Evolutionary conservation across 2,797 vertebrate species (phyloP), one percentile per base, ranked within the genome.

Genomic region (Muscicapa striata): DNA sequence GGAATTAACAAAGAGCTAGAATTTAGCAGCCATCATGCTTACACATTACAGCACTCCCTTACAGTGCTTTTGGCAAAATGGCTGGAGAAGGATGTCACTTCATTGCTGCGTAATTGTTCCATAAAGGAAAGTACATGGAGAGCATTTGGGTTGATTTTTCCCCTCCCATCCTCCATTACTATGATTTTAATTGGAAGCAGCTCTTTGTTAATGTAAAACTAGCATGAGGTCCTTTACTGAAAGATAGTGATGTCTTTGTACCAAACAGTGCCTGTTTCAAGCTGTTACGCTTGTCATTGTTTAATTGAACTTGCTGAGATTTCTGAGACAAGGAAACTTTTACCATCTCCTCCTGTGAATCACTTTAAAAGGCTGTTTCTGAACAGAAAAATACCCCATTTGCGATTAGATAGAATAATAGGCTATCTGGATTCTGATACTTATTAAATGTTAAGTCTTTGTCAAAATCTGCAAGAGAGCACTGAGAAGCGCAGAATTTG

Each of bases 181-280:
- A 59, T 91, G 66, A 63, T 73, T 93, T 87, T 94, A 91, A 94
- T 92, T 92, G 79, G 91, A 92, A 92, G 36, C n/a, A 84, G 51
- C 45, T 84, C 85, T 96, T 92, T 95, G 91, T 93, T 95, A 38
- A 9, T 73, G 40, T 92, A 90, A 89, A 90, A 79, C 55, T 91
- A 76, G 55, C 4, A 0, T 84, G 76, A 90, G 69, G 73, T 81
- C 77, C 55, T 79, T 88, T 52, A 57, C 32, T 79, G 59, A 82
- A 84, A 80, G 61, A 83, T 87, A 83, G 68, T 34, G n/a, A 57
- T 83, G 81, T 89, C 94, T 93, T 95, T 96, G 91, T 93, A 54
- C 88, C 34, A 79, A 82, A 73, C 79, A 27, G 59, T 88, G 87
- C 79, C 83, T 54, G 41, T 84, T 93, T 84, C 82, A 86, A 82